These are phyloP conservation scores for Campaea margaritaria DNA, from an alignment of 2,888 invertebrate species.

Conservation along the genomic window DNA sequence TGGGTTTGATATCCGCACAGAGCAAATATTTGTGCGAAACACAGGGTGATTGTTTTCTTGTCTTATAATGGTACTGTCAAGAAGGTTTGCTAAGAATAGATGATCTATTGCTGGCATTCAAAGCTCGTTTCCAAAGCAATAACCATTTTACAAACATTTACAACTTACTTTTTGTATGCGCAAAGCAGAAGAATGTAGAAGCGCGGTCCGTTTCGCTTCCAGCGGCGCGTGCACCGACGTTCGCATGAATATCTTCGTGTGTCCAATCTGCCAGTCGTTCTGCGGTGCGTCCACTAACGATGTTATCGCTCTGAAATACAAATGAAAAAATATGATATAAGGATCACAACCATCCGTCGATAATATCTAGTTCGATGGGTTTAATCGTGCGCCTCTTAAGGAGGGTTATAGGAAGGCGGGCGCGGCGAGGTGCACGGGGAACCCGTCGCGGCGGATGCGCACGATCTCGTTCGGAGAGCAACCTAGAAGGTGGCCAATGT, in stretches of 20 bases:
- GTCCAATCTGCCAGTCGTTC: slow-evolving; percentile 95
- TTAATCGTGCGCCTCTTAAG: too few relatives aligned
- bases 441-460: slow-evolving; percentile 95
- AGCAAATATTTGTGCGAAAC: too few relatives aligned
- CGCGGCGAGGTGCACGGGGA: slow-evolving; percentile 94
- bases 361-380: too few relatives aligned
- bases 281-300: slow-evolving; percentile 87
- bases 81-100: too few relatives aligned
- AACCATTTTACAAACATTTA: background rate
- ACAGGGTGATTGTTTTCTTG: too few relatives aligned
- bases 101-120: too few relatives aligned
- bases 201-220: slow-evolving; percentile 90
- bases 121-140: too few relatives aligned
- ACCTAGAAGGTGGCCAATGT: too few relatives aligned
- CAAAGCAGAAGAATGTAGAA: slow-evolving; percentile 89
- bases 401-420: too few relatives aligned
- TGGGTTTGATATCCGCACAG: too few relatives aligned
- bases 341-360: too few relatives aligned
- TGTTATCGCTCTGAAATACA: slow-evolving; percentile 74
- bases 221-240: slow-evolving; percentile 93
- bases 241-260: slow-evolving; percentile 93
- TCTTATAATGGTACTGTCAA: too few relatives aligned
- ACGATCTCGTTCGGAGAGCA: slow-evolving; percentile 95
- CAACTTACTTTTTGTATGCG: slow-evolving; percentile 88
- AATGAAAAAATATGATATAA: background rate